A percentile compares a stretch with the other conserved stretches of the same genome.
phyloP scores from a whole-genome alignment of 2,113 vertebrate species.

The Chaetodon auriga region DNA sequence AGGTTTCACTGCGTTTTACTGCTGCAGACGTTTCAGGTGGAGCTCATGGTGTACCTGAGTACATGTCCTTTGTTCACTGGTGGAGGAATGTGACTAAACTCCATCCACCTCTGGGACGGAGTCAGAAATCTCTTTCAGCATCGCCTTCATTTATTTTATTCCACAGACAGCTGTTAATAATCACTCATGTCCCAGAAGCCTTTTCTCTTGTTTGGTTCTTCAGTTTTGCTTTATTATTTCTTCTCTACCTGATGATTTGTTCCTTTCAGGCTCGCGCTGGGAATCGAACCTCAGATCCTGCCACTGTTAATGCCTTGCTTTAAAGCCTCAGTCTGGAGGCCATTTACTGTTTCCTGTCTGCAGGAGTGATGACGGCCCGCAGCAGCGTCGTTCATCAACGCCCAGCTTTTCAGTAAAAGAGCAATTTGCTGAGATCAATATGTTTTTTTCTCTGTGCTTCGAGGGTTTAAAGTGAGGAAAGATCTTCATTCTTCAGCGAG shows the following conservation, averaged over 20 bases:
- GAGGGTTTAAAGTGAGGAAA: conserved; percentile 47
- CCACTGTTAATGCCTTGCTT: not conserved
- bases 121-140: no score
- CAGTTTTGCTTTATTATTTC: not conserved
- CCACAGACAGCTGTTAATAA: not conserved
- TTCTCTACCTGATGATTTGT: not conserved
- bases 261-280: not conserved
- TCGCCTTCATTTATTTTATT: no score
- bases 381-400: conserved; percentile 38
- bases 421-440: conserved; percentile 56
- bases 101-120: no score
- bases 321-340: not conserved
- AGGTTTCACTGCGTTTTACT: no score
- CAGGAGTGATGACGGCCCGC: conserved; percentile 21
- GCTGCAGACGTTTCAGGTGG: no score
- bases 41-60: no score
- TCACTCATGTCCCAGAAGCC: not conserved
- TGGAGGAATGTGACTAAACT: no score
- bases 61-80: no score
- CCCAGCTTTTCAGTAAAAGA: conserved; percentile 49
- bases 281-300: not conserved
- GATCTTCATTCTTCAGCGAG: conserved; percentile 20
- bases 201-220: not conserved
- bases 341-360: conserved; percentile 23
- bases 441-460: conserved; percentile 6